These are phyloP conservation scores for Argyresthia albistria DNA, from an alignment of 2,888 invertebrate species.

Conservation along the genomic window DNA sequence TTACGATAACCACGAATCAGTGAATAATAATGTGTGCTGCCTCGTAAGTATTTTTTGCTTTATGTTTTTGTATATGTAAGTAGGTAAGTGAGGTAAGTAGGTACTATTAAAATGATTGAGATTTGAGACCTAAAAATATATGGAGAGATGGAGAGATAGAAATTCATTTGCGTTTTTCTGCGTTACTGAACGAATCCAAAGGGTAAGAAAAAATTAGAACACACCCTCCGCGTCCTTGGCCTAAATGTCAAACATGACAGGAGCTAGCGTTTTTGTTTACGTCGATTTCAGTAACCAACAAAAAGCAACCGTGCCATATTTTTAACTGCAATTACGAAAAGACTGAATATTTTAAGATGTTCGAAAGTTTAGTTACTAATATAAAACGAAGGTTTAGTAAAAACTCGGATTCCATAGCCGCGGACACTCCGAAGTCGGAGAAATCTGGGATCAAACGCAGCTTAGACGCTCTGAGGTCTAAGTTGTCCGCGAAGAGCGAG, in stretches of 20 bases:
- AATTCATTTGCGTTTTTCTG: background rate
- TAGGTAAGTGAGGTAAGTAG: no score
- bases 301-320: constrained; percentile 47
- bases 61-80: constrained; percentile 6
- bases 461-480: constrained; percentile 45
- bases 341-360: constrained; percentile 66
- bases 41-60: constrained; percentile 55
- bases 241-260: constrained; percentile 58
- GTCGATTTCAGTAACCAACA: constrained; percentile 16
- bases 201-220: constrained; percentile 33
- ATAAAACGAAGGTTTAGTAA: constrained; percentile 56
- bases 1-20: constrained; percentile 85
- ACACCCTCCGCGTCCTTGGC: constrained; percentile 40
- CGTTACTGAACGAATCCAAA: background rate
- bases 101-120: no score
- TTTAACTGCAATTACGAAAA: constrained; percentile 41
- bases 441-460: constrained; percentile 43
- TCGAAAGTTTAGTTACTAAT: constrained; percentile 53
- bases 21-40: constrained; percentile 80
- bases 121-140: no score
- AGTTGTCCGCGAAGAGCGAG: constrained; percentile 33
- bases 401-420: constrained; percentile 33
- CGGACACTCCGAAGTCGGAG: constrained; percentile 28
- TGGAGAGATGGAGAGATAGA: no score
- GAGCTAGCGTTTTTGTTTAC: constrained; percentile 12